These are phyloP conservation scores for Aleiodes testaceus DNA, from an alignment of 2,888 invertebrate genomes.

Conservation along the genomic window DNA sequence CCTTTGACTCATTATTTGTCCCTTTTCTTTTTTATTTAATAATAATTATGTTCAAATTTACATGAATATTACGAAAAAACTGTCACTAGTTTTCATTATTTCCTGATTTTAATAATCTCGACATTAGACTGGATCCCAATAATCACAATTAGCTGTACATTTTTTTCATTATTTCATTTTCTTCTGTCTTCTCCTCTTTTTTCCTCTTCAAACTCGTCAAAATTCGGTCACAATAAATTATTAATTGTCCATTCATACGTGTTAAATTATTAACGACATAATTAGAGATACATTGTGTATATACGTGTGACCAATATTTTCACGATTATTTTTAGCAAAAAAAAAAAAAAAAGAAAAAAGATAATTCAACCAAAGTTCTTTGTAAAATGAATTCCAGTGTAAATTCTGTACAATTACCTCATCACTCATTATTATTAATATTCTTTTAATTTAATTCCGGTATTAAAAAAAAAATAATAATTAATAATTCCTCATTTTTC, in stretches of 20 bases:
- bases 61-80: slow-evolving; percentile 55
- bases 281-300: too few species aligned
- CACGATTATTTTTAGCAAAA: slow-evolving; percentile 32
- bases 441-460: slow-evolving; percentile 39
- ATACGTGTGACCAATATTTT: not conserved
- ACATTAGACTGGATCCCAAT: slow-evolving; percentile 61
- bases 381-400: not conserved
- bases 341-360: slow-evolving; percentile 35
- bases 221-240: slow-evolving; percentile 36
- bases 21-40: slow-evolving; percentile 50
- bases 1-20: slow-evolving; percentile 41
- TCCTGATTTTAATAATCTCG: slow-evolving; percentile 55
- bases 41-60: slow-evolving; percentile 65
- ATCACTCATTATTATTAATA: not conserved
- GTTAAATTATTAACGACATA: too few species aligned
- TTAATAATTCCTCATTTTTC: slow-evolving; percentile 37
- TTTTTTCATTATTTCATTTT: slow-evolving; percentile 58
- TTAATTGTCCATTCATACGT: slow-evolving; percentile 35
- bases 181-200: slow-evolving; percentile 17
- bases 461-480: slow-evolving; percentile 44
- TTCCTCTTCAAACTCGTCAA: slow-evolving; percentile 2
- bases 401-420: slow-evolving; percentile 16
- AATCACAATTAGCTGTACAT: slow-evolving; percentile 68
- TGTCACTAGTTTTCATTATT: slow-evolving; percentile 47
- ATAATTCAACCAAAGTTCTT: slow-evolving; percentile 16